Evolutionary conservation across 2,888 invertebrate species (phyloP), one percentile per base, ranked within the genome.

Genomic region (Dugesia japonica): DNA sequence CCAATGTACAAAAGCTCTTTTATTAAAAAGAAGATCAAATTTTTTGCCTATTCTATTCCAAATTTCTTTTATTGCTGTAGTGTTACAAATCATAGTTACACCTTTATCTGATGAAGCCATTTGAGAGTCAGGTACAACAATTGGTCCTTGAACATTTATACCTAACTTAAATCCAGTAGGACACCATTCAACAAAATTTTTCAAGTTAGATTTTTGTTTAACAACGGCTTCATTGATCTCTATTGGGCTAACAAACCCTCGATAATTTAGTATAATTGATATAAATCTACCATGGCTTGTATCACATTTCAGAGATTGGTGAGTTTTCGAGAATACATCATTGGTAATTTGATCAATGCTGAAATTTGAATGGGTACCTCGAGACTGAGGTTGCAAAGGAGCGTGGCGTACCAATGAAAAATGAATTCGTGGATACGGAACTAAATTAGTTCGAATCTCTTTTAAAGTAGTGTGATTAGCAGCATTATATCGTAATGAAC

Each of bases 311-410:
- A 56, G 7, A 7, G 56, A 13, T 23, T 56, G 56, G 17, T 56
- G 23, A 56, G n/a, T 56, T n/a, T 56, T 56, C 23, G 56, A 56
- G 17, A 56, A 56, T 56, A 56, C 56, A 56, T 56, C 23, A 9
- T 56, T 56, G 7, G 56, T 56, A 56, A 56, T 56, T 56, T 56
- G 56, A 9, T 56, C 56, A 20, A 56, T 56, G 1, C 9, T 13
- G 7, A 23, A 23, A 56, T 56, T 56, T n/a, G n/a, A 4, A 84
- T 92, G 92, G 87, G 91, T 91, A 7, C 92, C 92, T 86, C 92
- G 92, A 86, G 92, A 92, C 78, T 92, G 91, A 0, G 91, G 91
- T 86, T 92, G 91, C 82, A 92, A 91, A 20, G 92, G 92, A 28
- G 92, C 92, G 83, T 92, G 92, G 1, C 92, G 85, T 91, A 76